Evolutionary conservation across 2,113 vertebrate genomes (phyloP).

Genomic region (Proterorhinus semilunaris): DNA sequence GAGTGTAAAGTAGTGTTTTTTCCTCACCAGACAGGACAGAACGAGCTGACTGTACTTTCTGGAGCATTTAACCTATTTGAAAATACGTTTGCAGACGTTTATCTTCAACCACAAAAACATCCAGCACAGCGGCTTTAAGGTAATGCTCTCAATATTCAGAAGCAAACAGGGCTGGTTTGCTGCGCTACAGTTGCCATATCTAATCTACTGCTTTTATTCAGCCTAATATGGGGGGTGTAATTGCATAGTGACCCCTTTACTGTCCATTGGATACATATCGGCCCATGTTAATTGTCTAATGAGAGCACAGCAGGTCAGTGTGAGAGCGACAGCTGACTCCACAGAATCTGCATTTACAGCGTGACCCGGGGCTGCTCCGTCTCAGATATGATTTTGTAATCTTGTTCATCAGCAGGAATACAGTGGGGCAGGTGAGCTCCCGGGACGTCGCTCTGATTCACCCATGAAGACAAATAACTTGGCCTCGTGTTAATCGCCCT

Average conservation of each 20-base stretch:
- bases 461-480: constrained; percentile 30
- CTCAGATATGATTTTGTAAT: constrained; percentile 23
- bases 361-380: background rate
- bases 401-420: constrained; percentile 18
- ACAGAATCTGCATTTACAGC: constrained; percentile 19
- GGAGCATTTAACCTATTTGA: background rate
- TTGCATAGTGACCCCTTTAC: no score
- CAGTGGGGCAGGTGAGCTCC: constrained; percentile 6
- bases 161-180: no score
- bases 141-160: no score
- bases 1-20: background rate
- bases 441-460: constrained; percentile 11
- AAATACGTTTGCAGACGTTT: background rate
- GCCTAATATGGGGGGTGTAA: no score
- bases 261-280: background rate
- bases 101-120: background rate
- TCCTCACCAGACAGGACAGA: background rate
- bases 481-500: constrained; percentile 28
- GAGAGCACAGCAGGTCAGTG: background rate
- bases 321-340: constrained; percentile 1
- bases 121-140: background rate
- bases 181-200: no score
- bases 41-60: background rate
- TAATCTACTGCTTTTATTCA: no score
- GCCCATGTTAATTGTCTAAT: background rate